phyloP scores from a whole-genome alignment of 1,140 invertebrate genomes.

The Oscheius sp. region DNA sequence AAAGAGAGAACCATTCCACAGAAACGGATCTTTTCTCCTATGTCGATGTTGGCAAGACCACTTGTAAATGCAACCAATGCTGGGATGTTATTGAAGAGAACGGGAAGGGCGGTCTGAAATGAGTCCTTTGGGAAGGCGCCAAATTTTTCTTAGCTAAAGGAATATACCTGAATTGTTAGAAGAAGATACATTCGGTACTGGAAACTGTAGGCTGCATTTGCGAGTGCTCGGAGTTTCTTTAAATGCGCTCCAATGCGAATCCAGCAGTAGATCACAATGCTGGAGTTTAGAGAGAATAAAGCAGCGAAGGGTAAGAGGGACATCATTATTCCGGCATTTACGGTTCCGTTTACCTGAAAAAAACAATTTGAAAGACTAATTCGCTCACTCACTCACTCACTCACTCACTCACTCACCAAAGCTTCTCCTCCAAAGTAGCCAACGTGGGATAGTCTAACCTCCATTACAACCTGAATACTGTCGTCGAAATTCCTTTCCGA shows the following conservation, averaged over 20 bases:
- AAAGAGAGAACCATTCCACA: not conserved
- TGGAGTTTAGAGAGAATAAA: not conserved
- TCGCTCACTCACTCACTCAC: not conserved
- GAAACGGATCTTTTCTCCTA: not conserved
- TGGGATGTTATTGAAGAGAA: not conserved
- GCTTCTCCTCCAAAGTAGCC: not conserved
- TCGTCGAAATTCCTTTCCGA: too few relatives aligned
- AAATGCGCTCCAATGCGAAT: not conserved
- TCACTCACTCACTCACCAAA: not conserved
- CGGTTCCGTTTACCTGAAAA: not conserved
- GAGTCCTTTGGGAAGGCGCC: too few relatives aligned
- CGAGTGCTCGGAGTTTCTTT: not conserved
- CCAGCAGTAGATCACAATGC: not conserved
- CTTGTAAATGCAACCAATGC: not conserved
- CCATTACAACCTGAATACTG: too few relatives aligned
- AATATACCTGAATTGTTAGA: not conserved
- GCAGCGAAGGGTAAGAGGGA: not conserved
- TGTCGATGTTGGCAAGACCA: not conserved
- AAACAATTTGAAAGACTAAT: not conserved
- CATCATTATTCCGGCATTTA: not conserved
- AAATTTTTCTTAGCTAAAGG: too few relatives aligned
- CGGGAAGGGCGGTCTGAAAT: not conserved
- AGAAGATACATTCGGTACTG: not conserved
- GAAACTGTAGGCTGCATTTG: not conserved
- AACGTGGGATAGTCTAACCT: not conserved